Percentiles rank a stretch among this genome's conserved stretches.
phyloP scores from a whole-genome alignment of 2,113 vertebrate genomes.

The Puffinus mauretanicus region DNA sequence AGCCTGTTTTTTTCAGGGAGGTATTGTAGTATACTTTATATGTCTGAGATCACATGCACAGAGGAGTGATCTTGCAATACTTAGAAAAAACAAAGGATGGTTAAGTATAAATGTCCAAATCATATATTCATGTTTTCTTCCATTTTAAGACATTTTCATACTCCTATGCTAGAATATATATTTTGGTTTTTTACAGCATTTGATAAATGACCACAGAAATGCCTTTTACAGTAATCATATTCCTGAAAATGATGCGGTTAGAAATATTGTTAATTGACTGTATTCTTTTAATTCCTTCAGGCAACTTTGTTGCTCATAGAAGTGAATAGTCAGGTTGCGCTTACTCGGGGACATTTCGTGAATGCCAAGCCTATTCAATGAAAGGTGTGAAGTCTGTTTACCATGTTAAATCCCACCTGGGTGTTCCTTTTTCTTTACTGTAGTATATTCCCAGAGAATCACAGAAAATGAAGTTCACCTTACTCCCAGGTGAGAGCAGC shows the following conservation, averaged over 20 bases:
- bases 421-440: not conserved
- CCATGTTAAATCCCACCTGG: not conserved
- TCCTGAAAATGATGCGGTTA: not conserved
- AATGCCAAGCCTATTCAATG: not conserved
- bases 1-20: not conserved
- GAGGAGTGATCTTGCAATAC: not conserved
- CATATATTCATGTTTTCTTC: not conserved
- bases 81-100: not conserved
- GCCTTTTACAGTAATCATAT: not conserved
- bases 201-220: not conserved
- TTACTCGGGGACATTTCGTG: not conserved
- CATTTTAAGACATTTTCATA: not conserved
- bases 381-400: not conserved
- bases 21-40: not conserved
- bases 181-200: not conserved
- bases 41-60: not conserved
- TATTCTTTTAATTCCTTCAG: not conserved
- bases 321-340: not conserved
- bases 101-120: not conserved
- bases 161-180: accelerated
- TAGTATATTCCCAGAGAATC: not conserved
- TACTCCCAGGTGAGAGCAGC: not conserved
- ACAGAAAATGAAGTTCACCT: not conserved
- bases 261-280: not conserved
- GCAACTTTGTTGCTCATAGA: not conserved